Evolutionary conservation across 2,797 vertebrate species (phyloP), one percentile per base, ranked within the genome.

Genomic region (Fistularia commersonii): DNA sequence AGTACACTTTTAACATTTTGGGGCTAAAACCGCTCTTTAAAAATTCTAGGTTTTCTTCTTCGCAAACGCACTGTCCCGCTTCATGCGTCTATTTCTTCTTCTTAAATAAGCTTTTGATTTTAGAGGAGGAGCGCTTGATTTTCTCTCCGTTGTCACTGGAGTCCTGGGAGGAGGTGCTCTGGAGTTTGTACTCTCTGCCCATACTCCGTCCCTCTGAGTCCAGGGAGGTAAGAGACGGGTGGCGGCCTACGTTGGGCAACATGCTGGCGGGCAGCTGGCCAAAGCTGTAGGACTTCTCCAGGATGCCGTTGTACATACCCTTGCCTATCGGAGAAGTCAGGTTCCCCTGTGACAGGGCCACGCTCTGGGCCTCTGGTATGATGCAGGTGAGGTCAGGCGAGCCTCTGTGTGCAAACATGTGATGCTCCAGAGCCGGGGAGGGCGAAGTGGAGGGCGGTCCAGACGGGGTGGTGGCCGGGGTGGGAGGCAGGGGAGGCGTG

Each of bases 231-330:
- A 93, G 91, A 0, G 94, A 93, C 3, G 93, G 91, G 80, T 95
- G 86, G 9, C 92, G 92, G 53, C 92, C 92, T 53, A 93, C 94
- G 23, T 88, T 82, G 57, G 91, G 79, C 35, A 93, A 90, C 84
- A 96, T 91, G 87, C 90, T 88, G 15, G 91, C 82, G 1, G 94
- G 93, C 76, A 98, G 90, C 80, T 97, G 94, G 78, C 93, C 91
- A 84, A 93, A 92, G 89, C 96, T 99, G 88, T 94, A 97, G 48
- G 96, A 98, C 78, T 99, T 99, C 90, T 99, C 97, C 89, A 98
- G 80, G 80, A 96, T 90, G 83, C 97, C 96, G 34, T 98, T 98
- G 88, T 97, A 96, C 64, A 92, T 77, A 55, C 80, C 79, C 74
- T 93, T 93, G 59, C 90, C 92, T 0, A 89, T 88, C 6, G 37